phyloP scores from a whole-genome alignment of 1,140 invertebrate genomes.

The Varroa destructor region DNA sequence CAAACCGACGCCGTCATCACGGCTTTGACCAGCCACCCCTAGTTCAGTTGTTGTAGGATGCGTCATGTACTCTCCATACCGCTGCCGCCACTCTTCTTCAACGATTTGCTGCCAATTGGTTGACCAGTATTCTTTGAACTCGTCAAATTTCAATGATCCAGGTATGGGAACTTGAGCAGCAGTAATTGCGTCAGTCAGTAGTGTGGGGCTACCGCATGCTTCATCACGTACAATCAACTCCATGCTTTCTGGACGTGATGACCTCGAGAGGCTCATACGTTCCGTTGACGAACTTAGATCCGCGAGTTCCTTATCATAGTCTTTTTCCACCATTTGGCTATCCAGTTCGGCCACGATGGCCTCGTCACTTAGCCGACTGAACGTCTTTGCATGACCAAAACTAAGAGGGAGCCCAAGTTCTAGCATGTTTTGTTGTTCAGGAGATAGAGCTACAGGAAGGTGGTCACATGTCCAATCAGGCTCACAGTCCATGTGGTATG shows the following conservation, averaged over 20 bases:
- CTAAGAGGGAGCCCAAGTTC: slow-evolving; percentile 8
- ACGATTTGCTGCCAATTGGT: neutral
- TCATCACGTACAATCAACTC: neutral
- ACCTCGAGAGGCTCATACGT: slow-evolving; percentile 4
- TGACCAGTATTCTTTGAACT: neutral
- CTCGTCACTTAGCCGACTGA: neutral
- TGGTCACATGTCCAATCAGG: slow-evolving; percentile 5
- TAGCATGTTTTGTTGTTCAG: slow-evolving; percentile 18
- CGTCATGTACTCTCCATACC: slow-evolving; percentile 6
- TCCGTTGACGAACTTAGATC: slow-evolving; percentile 22
- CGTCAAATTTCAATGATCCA: neutral
- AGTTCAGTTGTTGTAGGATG: neutral
- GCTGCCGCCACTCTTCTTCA: neutral
- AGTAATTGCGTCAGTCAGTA: neutral
- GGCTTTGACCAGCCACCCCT: neutral
- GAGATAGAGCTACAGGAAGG: neutral
- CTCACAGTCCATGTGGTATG: slow-evolving; percentile 26
- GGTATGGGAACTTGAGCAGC: neutral
- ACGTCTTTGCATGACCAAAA: neutral
- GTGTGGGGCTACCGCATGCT: too few species aligned
- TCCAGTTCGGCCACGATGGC: neutral
- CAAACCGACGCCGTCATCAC: neutral
- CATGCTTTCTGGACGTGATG: neutral
- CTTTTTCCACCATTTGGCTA: slow-evolving; percentile 2
- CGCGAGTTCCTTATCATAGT: slow-evolving; percentile 10